These are phyloP conservation scores for Orthosia incerta DNA, from an alignment of 2,888 invertebrate species.

Conservation along the genomic window DNA sequence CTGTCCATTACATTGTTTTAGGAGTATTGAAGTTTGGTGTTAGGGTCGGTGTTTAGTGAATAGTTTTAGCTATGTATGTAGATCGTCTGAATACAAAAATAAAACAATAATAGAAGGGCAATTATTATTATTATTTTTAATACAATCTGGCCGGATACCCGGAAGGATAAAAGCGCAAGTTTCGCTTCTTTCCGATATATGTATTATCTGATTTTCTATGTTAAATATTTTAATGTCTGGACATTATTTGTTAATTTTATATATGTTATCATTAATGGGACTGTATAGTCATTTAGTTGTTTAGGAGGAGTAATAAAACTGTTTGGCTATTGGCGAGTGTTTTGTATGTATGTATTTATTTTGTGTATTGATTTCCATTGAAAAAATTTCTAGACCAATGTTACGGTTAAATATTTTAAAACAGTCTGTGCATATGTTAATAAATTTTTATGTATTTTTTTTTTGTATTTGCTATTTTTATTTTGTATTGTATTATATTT, in stretches of 20 bases:
- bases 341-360: constrained; percentile 6
- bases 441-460: not conserved
- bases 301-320: not conserved
- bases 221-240: not conserved
- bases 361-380: not conserved
- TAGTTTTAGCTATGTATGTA: constrained; percentile 34
- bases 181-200: not conserved
- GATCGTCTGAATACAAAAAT: constrained; percentile 6
- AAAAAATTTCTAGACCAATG: not conserved
- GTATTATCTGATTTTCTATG: not conserved
- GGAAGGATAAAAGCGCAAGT: not conserved
- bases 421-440: not conserved
- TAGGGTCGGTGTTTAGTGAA: constrained; percentile 48
- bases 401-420: constrained; percentile 2
- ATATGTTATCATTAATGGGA: not conserved
- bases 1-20: constrained; percentile 43
- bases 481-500: constrained; percentile 4
- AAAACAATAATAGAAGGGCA: too few species aligned
- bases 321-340: not conserved
- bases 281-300: not conserved
- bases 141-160: too few species aligned
- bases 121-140: too few species aligned
- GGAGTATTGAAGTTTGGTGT: constrained; percentile 47
- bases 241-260: constrained; percentile 6
- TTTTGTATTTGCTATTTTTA: not conserved